Evolutionary conservation across 2,888 invertebrate species (phyloP).

Genomic region (Congeria kusceri): DNA sequence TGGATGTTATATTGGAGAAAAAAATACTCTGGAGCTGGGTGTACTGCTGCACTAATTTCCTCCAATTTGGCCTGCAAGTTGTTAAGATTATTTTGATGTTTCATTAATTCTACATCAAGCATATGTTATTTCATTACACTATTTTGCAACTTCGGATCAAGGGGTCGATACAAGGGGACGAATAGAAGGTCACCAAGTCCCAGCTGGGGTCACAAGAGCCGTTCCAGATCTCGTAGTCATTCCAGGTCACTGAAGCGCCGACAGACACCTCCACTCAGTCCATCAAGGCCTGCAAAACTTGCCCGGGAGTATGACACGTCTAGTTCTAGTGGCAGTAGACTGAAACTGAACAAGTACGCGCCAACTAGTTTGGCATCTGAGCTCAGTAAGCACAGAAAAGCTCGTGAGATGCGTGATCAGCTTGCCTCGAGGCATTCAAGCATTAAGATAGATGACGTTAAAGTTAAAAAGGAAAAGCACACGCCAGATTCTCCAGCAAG

Average conservation of each 20-base stretch:
- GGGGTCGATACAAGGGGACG: slow-evolving; percentile 55
- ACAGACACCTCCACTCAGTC: slow-evolving; percentile 65
- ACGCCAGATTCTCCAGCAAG: slow-evolving; percentile 34
- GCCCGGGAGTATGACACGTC: slow-evolving; percentile 30
- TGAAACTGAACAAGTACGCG: slow-evolving; percentile 74
- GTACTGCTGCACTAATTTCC: too few species aligned
- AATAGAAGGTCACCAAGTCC: slow-evolving; percentile 62
- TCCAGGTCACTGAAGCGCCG: slow-evolving; percentile 62
- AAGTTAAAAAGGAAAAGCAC: slow-evolving; percentile 53
- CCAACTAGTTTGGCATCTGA: slow-evolving; percentile 83
- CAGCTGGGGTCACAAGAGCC: slow-evolving; percentile 60
- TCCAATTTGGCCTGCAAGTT: too few species aligned
- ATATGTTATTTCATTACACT: too few species aligned
- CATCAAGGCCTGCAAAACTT: slow-evolving; percentile 34
- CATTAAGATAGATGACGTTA: slow-evolving; percentile 30
- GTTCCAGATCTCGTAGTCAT: slow-evolving; percentile 70
- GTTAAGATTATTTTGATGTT: too few species aligned
- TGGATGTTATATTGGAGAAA: too few species aligned
- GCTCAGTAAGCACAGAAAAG: slow-evolving; percentile 82
- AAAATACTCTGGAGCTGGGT: too few species aligned
- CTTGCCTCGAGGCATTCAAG: slow-evolving; percentile 64
- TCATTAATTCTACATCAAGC: too few species aligned
- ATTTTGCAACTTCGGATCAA: slow-evolving; percentile 36
- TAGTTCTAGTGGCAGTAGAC: slow-evolving; percentile 58
- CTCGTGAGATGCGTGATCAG: slow-evolving; percentile 86